These are phyloP conservation scores for Dynastes maya DNA, from an alignment of 2,888 invertebrate genomes.

Conservation along the genomic window DNA sequence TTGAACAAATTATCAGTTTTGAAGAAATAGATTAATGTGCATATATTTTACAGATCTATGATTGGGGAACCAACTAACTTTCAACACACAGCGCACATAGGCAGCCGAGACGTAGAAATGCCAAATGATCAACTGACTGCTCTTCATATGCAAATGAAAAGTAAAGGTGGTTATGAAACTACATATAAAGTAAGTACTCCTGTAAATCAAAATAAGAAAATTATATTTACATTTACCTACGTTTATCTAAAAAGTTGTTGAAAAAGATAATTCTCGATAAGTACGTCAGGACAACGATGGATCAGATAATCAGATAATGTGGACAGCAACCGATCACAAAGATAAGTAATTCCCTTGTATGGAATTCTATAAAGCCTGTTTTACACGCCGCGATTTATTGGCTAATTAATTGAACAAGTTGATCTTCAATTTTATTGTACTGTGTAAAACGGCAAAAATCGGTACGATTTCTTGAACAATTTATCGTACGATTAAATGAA, in stretches of 20 bases:
- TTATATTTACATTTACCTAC: background rate
- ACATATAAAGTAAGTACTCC: slow-evolving; percentile 65
- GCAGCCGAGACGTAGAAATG: slow-evolving; percentile 91
- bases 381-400: too few relatives aligned
- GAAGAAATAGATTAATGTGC: too few relatives aligned
- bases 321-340: too few relatives aligned
- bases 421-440: too few relatives aligned
- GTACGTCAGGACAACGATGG: background rate
- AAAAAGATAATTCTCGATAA: background rate
- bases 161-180: slow-evolving; percentile 93
- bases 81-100: slow-evolving; percentile 93
- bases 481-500: too few relatives aligned
- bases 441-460: too few relatives aligned
- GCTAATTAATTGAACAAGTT: too few relatives aligned
- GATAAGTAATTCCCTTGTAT: too few relatives aligned
- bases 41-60: slow-evolving; percentile 80
- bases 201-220: background rate
- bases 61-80: slow-evolving; percentile 97
- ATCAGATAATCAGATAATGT: too few relatives aligned
- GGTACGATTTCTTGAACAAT: too few relatives aligned
- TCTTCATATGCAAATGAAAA: slow-evolving; percentile 95
- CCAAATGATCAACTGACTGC: slow-evolving; percentile 87
- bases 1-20: too few relatives aligned
- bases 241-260: background rate
- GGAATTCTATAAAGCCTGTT: too few relatives aligned